These are phyloP conservation scores for Microctonus hyperodae DNA, from an alignment of 2,888 invertebrate species.

Conservation along the genomic window DNA sequence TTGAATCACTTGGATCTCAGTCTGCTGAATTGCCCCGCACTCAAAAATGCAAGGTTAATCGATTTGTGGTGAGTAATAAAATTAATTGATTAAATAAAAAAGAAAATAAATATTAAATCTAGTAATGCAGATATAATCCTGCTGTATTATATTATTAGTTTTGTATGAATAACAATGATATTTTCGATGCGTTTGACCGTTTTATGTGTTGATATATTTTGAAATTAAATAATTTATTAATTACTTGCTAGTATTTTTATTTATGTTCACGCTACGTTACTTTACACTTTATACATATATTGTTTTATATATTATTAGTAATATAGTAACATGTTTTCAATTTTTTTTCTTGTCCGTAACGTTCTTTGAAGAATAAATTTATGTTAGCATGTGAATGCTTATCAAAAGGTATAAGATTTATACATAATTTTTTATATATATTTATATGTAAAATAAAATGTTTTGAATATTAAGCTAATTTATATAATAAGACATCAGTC, in stretches of 20 bases:
- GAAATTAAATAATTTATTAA: neutral
- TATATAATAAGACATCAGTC: neutral
- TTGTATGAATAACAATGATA: constrained; percentile 13
- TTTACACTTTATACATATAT: neutral
- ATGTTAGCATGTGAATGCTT: neutral
- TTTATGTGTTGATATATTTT: constrained; percentile 34
- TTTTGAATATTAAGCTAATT: too few species aligned
- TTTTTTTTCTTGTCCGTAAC: constrained; percentile 26
- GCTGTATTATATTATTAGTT: neutral
- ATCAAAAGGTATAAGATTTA: neutral
- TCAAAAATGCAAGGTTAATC: constrained; percentile 76
- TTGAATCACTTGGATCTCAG: constrained; percentile 80
- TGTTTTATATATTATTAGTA: constrained; percentile 19
- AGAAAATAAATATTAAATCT: neutral
- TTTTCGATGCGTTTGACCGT: constrained; percentile 44
- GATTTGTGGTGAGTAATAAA: constrained; percentile 84
- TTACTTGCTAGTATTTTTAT: neutral
- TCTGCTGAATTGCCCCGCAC: constrained; percentile 66
- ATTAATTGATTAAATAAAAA: constrained; percentile 14
- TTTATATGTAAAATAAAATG: too few species aligned
- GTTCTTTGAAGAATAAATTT: constrained; percentile 12
- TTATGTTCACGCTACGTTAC: neutral
- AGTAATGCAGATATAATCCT: neutral
- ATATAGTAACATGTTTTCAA: constrained; percentile 27
- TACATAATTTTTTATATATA: neutral